A percentile compares a stretch with the other conserved stretches of the same genome.
Evolutionary conservation across 2,888 invertebrate species (phyloP).

Genomic region (Spisula solida): DNA sequence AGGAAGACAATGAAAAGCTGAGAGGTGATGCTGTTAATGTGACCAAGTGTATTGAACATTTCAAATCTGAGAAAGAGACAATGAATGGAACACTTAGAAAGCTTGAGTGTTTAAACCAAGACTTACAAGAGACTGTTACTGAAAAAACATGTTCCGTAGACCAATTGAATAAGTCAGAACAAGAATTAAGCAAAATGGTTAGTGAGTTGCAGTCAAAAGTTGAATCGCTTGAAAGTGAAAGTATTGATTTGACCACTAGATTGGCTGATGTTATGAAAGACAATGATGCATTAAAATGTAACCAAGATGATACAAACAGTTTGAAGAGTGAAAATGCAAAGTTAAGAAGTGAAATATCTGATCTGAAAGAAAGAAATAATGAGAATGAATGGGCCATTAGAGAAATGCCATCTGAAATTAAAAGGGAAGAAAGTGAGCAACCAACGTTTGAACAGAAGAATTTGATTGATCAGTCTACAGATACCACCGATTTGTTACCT

Average conservation of each 20-base stretch:
- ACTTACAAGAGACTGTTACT: background rate
- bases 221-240: conserved; percentile 6
- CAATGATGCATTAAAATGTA: conserved; percentile 37
- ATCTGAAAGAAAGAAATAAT: conserved; percentile 61
- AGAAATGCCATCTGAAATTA: conserved; percentile 61
- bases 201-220: conserved; percentile 20
- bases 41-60: background rate
- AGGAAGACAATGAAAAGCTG: conserved; percentile 29
- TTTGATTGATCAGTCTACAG: conserved; percentile 37
- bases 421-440: conserved; percentile 57
- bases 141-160: conserved; percentile 1
- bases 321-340: conserved; percentile 34
- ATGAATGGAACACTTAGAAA: conserved; percentile 26
- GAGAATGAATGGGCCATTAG: conserved; percentile 68
- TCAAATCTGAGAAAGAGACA: conserved; percentile 32
- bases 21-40: conserved; percentile 20
- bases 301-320: background rate
- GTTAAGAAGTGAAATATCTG: conserved; percentile 53
- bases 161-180: conserved; percentile 23
- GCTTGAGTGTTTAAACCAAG: conserved; percentile 25
- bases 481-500: background rate
- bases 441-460: conserved; percentile 36
- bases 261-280: conserved; percentile 31
- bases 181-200: conserved; percentile 17
- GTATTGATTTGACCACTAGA: conserved; percentile 26